Percentiles rank a stretch among this genome's conserved stretches.
phyloP scores from a whole-genome alignment of 2,888 invertebrate species.

The Eupithecia abbreviata region DNA sequence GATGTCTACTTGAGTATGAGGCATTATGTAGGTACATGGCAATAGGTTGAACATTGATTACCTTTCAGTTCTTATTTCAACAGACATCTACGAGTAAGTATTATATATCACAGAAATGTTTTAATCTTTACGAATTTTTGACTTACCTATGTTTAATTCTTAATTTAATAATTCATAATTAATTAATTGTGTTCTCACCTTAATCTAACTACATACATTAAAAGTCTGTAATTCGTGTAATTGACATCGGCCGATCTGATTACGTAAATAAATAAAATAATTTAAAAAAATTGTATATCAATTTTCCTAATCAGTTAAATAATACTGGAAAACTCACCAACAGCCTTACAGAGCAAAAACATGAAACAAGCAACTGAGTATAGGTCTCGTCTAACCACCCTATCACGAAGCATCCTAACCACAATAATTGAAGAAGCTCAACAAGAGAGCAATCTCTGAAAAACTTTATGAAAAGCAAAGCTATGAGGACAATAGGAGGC shows the following conservation, averaged over 20 bases:
- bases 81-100: neutral
- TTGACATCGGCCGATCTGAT: too few species aligned
- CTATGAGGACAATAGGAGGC: constrained; percentile 19
- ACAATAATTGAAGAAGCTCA: constrained; percentile 2
- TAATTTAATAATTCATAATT: too few species aligned
- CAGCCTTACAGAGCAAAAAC: neutral
- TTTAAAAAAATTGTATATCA: too few species aligned
- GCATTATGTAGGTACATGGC: neutral
- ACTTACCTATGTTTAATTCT: too few species aligned
- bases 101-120: neutral
- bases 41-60: neutral
- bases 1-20: neutral
- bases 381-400: neutral
- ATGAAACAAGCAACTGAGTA: neutral
- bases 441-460: constrained; percentile 8
- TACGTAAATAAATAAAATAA: too few species aligned
- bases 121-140: too few species aligned
- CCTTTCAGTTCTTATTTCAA: neutral
- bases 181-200: too few species aligned
- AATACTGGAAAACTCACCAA: neutral
- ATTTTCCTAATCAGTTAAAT: too few species aligned
- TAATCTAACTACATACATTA: too few species aligned
- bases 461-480: constrained; percentile 19
- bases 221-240: too few species aligned
- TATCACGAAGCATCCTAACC: neutral